Conservation (phyloP, 2,888 invertebrate genomes). For the Allacma fusca region DNA sequence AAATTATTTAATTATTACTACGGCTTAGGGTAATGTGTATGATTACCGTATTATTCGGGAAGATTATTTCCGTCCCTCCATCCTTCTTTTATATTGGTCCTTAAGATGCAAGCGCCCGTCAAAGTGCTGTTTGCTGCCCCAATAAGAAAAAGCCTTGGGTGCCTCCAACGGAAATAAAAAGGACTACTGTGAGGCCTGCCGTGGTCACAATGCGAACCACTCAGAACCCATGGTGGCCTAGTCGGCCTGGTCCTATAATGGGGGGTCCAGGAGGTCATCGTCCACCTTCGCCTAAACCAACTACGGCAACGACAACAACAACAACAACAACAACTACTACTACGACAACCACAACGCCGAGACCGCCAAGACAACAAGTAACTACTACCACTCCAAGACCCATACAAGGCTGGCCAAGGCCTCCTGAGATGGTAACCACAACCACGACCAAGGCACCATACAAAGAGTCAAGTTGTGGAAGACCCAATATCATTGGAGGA, state of each 20-base stretch:
- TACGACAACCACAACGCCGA: constrained; percentile 17
- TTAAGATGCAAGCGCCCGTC: constrained; percentile 15
- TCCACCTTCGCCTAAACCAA: no score
- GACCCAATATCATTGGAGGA: constrained; percentile 8
- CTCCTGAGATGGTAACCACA: neutral
- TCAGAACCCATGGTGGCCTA: neutral
- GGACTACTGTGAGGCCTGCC: neutral
- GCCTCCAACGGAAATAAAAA: neutral
- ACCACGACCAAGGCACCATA: constrained; percentile 15
- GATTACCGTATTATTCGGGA: no score
- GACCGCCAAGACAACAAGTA: no score
- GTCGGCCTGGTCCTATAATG: neutral
- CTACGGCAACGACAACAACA: no score
- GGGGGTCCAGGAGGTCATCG: constrained; percentile 36
- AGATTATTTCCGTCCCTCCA: no score
- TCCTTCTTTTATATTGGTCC: neutral
- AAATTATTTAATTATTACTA: no score
- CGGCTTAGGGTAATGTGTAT: no score
- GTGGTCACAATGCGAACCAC: constrained; percentile 17
- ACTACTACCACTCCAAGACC: constrained; percentile 2
- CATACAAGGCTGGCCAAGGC: neutral
- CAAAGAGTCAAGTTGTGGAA: neutral
- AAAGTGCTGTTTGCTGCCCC: constrained; percentile 31
- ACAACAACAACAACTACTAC: neutral
- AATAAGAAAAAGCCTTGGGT: no score